Evolutionary conservation across 1,140 invertebrate species (phyloP).

Genomic region (Drosophila nebulosa): DNA sequence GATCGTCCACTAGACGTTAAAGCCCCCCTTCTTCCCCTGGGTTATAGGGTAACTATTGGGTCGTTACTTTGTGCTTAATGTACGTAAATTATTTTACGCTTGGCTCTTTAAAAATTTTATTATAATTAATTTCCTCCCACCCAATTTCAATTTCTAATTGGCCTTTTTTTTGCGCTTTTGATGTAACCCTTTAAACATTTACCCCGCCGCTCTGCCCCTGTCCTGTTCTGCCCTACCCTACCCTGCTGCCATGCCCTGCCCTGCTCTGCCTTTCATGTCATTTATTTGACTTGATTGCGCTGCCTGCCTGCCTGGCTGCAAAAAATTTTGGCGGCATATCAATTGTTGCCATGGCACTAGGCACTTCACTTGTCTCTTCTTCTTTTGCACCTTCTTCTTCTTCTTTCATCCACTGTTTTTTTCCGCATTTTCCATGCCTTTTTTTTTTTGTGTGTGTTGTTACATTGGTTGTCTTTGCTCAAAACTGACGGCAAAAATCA

Average conservation of each 20-base stretch:
- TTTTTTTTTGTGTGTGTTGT: not conserved
- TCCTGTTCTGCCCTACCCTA: too few species aligned
- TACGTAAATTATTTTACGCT: not conserved
- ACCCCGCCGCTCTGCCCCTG: not conserved
- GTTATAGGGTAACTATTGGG: not conserved
- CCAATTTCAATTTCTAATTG: slow-evolving; percentile 60
- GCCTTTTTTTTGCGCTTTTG: slow-evolving; percentile 15
- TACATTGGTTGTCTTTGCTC: not conserved
- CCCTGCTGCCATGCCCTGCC: too few species aligned
- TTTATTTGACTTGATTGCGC: slow-evolving; percentile 69
- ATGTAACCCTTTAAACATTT: slow-evolving; percentile 16
- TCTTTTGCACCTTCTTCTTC: not conserved
- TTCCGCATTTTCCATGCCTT: not conserved
- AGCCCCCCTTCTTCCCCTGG: too few species aligned
- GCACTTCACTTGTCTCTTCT: not conserved
- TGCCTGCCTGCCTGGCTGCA: slow-evolving; percentile 40
- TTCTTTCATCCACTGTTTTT: slow-evolving; percentile 10
- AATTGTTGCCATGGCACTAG: slow-evolving; percentile 59
- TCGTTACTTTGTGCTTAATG: not conserved
- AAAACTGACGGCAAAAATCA: slow-evolving; percentile 48
- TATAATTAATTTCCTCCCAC: slow-evolving; percentile 64
- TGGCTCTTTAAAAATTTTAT: slow-evolving; percentile 27
- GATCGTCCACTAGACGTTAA: too few species aligned
- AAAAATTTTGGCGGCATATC: slow-evolving; percentile 31
- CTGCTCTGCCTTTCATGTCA: slow-evolving; percentile 56